Percentiles rank a stretch among this genome's conserved stretches.
Evolutionary conservation across 2,888 invertebrate genomes (phyloP).

Genomic region (Coelinius sp.): DNA sequence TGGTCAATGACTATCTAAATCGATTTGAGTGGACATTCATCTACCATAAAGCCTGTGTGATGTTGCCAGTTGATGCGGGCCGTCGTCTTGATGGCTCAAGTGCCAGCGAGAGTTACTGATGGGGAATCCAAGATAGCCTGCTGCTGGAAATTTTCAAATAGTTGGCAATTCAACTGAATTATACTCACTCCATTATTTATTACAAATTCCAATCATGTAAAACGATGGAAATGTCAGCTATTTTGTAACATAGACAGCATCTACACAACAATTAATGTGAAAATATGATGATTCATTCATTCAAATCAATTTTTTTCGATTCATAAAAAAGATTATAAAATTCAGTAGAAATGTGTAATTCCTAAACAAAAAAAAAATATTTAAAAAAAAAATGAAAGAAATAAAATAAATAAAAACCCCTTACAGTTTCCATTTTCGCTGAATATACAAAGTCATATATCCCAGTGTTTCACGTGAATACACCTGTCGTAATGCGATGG

Average conservation of each 20-base stretch:
- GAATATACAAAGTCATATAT: conserved; percentile 20
- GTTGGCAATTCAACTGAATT: background rate
- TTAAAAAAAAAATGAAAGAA: background rate
- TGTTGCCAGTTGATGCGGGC: background rate
- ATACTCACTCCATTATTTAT: background rate
- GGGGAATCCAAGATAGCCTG: background rate
- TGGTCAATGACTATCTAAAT: background rate
- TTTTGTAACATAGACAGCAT: background rate
- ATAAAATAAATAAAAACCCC: conserved; percentile 16
- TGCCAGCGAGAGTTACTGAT: background rate
- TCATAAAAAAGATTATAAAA: too few species aligned
- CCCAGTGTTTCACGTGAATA: conserved; percentile 31
- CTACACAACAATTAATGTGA: background rate
- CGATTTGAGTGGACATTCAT: background rate
- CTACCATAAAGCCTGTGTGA: background rate
- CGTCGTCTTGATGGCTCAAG: background rate
- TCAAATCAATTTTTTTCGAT: too few species aligned
- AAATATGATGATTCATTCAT: too few species aligned
- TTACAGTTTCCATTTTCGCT: conserved; percentile 4
- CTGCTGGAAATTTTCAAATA: background rate
- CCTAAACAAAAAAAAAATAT: background rate
- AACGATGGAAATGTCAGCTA: background rate
- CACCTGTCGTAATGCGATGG: conserved; percentile 37
- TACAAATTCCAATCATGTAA: background rate
- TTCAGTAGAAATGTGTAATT: too few species aligned